Percentiles rank a stretch among this genome's conserved stretches.
phyloP scores from a whole-genome alignment of 2,113 vertebrate species.

The Nibea albiflora region DNA sequence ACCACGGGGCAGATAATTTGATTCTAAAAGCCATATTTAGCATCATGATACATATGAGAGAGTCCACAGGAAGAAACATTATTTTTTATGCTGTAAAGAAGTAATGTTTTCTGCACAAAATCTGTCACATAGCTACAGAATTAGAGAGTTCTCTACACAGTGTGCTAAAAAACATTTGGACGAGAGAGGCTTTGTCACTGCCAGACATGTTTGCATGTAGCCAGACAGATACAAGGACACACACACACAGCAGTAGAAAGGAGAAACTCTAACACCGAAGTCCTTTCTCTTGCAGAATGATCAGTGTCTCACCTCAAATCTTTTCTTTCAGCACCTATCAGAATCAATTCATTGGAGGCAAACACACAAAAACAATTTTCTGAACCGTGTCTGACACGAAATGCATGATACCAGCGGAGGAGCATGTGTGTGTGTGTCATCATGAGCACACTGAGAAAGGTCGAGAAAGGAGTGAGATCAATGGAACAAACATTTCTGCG shows the following conservation, averaged over 20 bases:
- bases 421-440: slow-evolving; percentile 9
- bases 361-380: slow-evolving; percentile 18
- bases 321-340: slow-evolving; percentile 26
- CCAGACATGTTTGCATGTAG: slow-evolving; percentile 24
- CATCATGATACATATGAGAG: neutral
- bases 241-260: slow-evolving; percentile 31
- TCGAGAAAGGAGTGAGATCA: slow-evolving; percentile 21
- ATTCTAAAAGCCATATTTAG: slow-evolving; percentile 6
- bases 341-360: slow-evolving; percentile 19
- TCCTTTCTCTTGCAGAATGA: slow-evolving; percentile 13
- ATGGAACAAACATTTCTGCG: slow-evolving; percentile 23
- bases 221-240: slow-evolving; percentile 32
- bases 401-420: neutral
- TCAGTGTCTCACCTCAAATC: slow-evolving; percentile 25
- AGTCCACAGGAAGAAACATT: neutral
- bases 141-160: neutral
- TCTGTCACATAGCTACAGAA: slow-evolving; percentile 16
- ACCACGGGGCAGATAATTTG: neutral
- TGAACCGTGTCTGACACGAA: slow-evolving; percentile 27
- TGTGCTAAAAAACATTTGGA: slow-evolving; percentile 1
- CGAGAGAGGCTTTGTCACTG: slow-evolving; percentile 24
- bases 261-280: slow-evolving; percentile 33
- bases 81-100: slow-evolving; percentile 15
- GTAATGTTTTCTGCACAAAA: slow-evolving; percentile 14
- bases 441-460: neutral